A percentile compares a stretch with the other conserved stretches of the same genome.
Conservation (phyloP, 1,140 invertebrate species). For the Centruroides vittatus region DNA sequence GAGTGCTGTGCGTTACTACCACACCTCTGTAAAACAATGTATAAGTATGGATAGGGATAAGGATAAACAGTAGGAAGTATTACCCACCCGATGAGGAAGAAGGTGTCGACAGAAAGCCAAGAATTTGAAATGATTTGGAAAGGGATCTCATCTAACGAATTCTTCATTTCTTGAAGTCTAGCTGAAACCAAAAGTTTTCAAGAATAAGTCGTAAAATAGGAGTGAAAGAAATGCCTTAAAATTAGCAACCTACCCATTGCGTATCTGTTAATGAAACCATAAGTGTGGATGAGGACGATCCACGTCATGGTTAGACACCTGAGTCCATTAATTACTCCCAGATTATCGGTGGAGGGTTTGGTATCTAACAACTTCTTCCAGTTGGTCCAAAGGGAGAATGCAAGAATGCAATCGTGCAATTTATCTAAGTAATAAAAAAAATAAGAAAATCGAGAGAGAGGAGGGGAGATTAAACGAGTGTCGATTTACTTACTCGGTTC, state of each 20-base stretch:
- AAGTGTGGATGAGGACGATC: slow-evolving; percentile 83
- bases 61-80: too few relatives aligned
- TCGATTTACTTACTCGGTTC: too few relatives aligned
- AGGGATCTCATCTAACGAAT: too few relatives aligned
- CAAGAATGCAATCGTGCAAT: slow-evolving; percentile 2
- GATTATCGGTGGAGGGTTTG: not conserved
- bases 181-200: too few relatives aligned
- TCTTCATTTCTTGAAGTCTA: too few relatives aligned
- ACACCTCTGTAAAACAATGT: slow-evolving; percentile 8
- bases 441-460: too few relatives aligned
- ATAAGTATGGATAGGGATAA: not conserved
- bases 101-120: slow-evolving; percentile 15
- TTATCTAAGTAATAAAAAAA: not conserved
- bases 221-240: too few relatives aligned
- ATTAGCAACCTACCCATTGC: slow-evolving; percentile 6
- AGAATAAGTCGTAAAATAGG: too few relatives aligned
- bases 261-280: slow-evolving; percentile 12
- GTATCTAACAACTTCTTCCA: slow-evolving; percentile 3
- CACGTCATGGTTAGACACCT: slow-evolving; percentile 69
- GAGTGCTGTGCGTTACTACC: slow-evolving; percentile 9
- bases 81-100: slow-evolving; percentile 16
- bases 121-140: not conserved
- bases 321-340: slow-evolving; percentile 41
- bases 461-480: too few relatives aligned
- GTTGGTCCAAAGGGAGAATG: slow-evolving; percentile 5